phyloP scores from a whole-genome alignment of 1,140 invertebrate species.

The Heliothis subflexa region DNA sequence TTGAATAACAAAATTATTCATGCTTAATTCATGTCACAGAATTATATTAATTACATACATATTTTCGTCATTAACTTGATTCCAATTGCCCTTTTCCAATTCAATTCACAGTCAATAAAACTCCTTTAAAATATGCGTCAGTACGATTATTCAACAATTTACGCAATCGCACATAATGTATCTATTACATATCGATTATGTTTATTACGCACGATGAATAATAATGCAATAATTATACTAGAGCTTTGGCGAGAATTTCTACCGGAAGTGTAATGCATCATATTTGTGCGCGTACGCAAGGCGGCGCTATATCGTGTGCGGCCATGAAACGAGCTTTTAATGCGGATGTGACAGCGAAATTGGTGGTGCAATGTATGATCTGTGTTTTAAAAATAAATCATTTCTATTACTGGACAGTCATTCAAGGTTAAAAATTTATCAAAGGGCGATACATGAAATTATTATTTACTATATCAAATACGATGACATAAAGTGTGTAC shows the following conservation, averaged over 20 bases:
- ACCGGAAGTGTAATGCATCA: constrained; percentile 60
- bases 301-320: constrained; percentile 51
- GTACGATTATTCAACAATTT: constrained; percentile 33
- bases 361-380: not conserved
- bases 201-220: not conserved
- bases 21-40: too few relatives aligned
- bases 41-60: not conserved
- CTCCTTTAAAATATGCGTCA: not conserved
- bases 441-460: too few relatives aligned
- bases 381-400: not conserved
- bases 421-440: too few relatives aligned
- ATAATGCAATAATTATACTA: constrained; percentile 35
- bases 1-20: too few relatives aligned
- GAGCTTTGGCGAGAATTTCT: constrained; percentile 57
- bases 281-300: constrained; percentile 41
- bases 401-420: not conserved
- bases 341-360: constrained; percentile 32
- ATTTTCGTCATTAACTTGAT: not conserved
- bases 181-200: constrained; percentile 28
- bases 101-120: not conserved
- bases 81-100: not conserved
- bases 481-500: too few relatives aligned
- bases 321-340: constrained; percentile 55
- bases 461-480: too few relatives aligned
- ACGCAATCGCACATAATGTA: constrained; percentile 42